Evolutionary conservation across 2,113 vertebrate species (phyloP), one percentile per base, ranked within the genome.

Genomic region (Lepisosteus oculatus): DNA sequence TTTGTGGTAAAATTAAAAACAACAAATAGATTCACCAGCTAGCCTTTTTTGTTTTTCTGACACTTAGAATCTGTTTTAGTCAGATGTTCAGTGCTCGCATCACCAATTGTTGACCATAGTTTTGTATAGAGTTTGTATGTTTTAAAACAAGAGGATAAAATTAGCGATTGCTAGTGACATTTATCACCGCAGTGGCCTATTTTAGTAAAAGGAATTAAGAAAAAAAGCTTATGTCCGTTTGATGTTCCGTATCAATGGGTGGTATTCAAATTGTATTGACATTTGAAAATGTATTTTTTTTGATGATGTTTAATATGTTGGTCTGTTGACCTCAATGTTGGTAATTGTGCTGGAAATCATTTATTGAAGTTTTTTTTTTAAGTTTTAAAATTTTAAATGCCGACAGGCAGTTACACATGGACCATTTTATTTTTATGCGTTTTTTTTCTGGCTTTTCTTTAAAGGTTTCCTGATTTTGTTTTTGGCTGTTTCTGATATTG

Each of bases 151-250:
- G 9, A 77, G 61, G 67, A 74, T 59, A 82, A 84, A 73, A 87
- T 74, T 87, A 85, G 85, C 81, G 84, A 78, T 85, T 81, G 74
- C 76, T 84, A 79, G 80, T 84, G 74, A 76, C 72, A 72, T 80
- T 80, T 86, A 83, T 93, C 92, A 94, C 94, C 94, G 86, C 90
- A 89, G 93, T 91, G 93, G 93, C 94, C 93, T 96, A 78, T 89
- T 92, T 83, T 84, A 87, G 86, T 89, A 85, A 77, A 57, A 72
- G 70, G 72, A 71, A 69, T 61, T 70, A 84, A 66, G 73, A 71
- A 71, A 45, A 80, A 65, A 80, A 75, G 67, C 74, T 71, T 72
- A 77, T 68, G 72, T 79, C 29, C 43, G 67, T 69, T 87, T 85
- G 65, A 51, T 47, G 82, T 90, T 84, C 81, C 73, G 81, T 90